Evolutionary conservation across 2,797 vertebrate species (phyloP).

Genomic region (Myripristis murdjan): DNA sequence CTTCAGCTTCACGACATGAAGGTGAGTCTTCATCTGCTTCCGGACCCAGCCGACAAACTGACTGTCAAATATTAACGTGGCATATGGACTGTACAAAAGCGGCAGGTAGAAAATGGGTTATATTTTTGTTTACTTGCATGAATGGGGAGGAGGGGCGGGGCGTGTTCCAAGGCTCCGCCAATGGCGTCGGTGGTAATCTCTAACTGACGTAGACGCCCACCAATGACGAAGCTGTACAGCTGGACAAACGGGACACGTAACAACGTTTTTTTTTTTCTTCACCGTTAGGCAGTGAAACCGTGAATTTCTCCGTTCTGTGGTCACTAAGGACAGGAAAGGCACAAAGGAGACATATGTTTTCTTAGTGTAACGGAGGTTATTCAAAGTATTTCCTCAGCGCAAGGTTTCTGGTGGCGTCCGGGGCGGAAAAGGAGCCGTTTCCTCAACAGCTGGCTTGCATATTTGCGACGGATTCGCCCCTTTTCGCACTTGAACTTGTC

Average conservation of each 20-base stretch:
- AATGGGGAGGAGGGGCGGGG: slow-evolving; percentile 49
- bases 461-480: slow-evolving; percentile 45
- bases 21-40: background rate
- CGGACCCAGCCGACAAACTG: background rate
- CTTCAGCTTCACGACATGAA: background rate
- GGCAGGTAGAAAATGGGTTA: slow-evolving; percentile 12
- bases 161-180: slow-evolving; percentile 15
- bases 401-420: slow-evolving; percentile 35
- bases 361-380: background rate
- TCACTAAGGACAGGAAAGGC: slow-evolving; percentile 19
- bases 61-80: slow-evolving; percentile 51
- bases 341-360: background rate
- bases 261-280: slow-evolving; percentile 29
- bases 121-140: slow-evolving; percentile 75
- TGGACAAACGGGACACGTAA: slow-evolving; percentile 60
- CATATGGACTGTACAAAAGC: slow-evolving; percentile 21
- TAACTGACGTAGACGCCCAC: slow-evolving; percentile 43
- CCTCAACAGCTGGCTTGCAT: slow-evolving; percentile 65
- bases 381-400: background rate
- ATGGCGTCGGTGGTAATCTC: slow-evolving; percentile 1
- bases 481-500: slow-evolving; percentile 68
- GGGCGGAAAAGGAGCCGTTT: slow-evolving; percentile 55
- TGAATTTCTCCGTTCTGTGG: slow-evolving; percentile 20
- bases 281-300: slow-evolving; percentile 38
- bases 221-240: slow-evolving; percentile 62